Conservation (phyloP, 2,888 invertebrate genomes). For the Aporophyla lueneburgensis region DNA sequence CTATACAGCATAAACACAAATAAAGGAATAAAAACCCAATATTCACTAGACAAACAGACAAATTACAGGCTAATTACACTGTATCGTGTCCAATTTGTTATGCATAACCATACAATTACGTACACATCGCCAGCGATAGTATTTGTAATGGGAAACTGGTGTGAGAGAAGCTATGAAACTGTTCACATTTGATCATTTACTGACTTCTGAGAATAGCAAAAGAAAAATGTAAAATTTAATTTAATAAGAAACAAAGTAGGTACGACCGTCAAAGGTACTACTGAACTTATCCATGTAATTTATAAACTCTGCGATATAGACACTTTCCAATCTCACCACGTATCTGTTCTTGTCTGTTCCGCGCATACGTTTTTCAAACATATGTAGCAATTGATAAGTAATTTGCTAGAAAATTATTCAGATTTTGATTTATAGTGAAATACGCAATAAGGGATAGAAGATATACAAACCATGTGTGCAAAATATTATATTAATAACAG, state of each 20-base stretch:
- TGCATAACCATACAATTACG: conserved; percentile 22
- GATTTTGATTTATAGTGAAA: too few relatives aligned
- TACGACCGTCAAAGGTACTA: neutral
- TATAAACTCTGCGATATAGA: neutral
- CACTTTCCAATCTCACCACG: too few relatives aligned
- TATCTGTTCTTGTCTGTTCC: too few relatives aligned
- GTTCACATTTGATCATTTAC: neutral
- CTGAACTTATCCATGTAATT: neutral
- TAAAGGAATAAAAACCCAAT: neutral
- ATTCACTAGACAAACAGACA: conserved; percentile 8
- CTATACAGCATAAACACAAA: neutral
- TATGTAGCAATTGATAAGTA: too few relatives aligned
- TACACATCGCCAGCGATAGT: conserved; percentile 9
- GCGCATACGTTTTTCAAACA: too few relatives aligned
- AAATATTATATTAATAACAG: neutral
- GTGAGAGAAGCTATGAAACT: conserved; percentile 12
- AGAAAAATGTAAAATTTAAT: neutral
- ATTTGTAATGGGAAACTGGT: conserved; percentile 66
- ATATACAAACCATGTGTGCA: too few relatives aligned
- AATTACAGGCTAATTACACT: conserved; percentile 25
- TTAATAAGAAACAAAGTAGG: neutral
- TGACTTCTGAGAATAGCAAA: too few relatives aligned
- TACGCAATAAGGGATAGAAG: too few relatives aligned
- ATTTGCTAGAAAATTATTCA: too few relatives aligned
- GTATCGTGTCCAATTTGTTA: conserved; percentile 34